Evolutionary conservation across 2,113 vertebrate species (phyloP).

Genomic region (Loxodonta africana): DNA sequence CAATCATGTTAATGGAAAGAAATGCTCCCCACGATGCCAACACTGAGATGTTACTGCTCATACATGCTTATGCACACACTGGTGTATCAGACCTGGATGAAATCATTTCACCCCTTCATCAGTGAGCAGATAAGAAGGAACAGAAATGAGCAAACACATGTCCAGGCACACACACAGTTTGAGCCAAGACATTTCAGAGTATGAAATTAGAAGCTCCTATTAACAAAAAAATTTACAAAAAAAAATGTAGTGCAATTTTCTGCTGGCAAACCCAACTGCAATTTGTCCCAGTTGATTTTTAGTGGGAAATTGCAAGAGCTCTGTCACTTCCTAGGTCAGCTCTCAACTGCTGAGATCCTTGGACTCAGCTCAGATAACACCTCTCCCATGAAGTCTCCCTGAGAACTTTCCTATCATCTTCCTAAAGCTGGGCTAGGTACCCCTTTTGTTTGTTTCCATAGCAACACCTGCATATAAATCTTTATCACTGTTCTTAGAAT

Average conservation of each 20-base stretch:
- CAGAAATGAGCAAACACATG: neutral
- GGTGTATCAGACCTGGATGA: neutral
- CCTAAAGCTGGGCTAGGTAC: rapidly evolving
- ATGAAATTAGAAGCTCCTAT: neutral
- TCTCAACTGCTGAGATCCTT: neutral
- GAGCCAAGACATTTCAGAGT: neutral
- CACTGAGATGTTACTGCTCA: neutral
- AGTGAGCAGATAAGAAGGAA: neutral
- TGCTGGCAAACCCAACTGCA: neutral
- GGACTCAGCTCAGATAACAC: neutral
- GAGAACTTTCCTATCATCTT: neutral
- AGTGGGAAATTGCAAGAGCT: neutral
- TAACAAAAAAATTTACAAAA: neutral
- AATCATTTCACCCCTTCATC: neutral
- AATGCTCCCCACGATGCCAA: neutral
- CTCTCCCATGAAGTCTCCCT: neutral
- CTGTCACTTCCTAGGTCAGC: neutral
- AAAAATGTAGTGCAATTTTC: neutral
- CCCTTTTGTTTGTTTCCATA: neutral
- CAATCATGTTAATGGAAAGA: neutral
- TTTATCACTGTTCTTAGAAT: neutral
- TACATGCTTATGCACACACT: neutral
- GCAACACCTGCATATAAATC: rapidly evolving
- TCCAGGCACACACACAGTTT: neutral
- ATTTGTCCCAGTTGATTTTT: conserved; percentile 4